Base-by-base conservation (phyloP, 1,140 invertebrate species). In the Tribolium madens region DNA sequence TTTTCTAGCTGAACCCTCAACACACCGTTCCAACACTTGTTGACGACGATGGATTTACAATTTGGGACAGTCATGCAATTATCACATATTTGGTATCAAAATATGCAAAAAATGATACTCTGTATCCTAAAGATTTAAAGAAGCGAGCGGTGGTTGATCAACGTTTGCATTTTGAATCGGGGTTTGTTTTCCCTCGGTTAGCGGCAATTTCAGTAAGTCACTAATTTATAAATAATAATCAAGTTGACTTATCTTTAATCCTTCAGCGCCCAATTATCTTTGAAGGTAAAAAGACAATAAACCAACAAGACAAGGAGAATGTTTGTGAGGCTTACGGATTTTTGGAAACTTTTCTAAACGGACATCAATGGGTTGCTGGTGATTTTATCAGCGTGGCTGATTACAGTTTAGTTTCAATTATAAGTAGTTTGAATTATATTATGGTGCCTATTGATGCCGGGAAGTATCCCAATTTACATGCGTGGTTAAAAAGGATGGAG, bases 21-120 rank as follows among this genome's bases (percentile, higher is more conserved):
- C 91, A 92, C 76, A 91, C 90, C 1, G 87, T 93, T 76, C 92
- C 92, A 4, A 92, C 91, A 1, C 84, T 93, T 77, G 89, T 91
- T 80, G 92, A 92, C 78, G 87, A 88, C 76, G 91, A 88, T 36
- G 91, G 89, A 52, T 87, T 71, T 26, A 21, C 21, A 18, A 18
- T 71, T 9, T 71, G 36, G 68, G 68, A 71, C 12, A 71, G 68
- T 82, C 88, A 90, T 74, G 89, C 90, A 31, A 90, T 91, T 33
- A 86, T 86, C 26, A 79, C 84, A 3, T 92, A 92, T 82, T 80
- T 92, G 57, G 86, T 87, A 2, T 86, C 86, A 33, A 88, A 89
- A 82, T 92, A 91, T 80, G 88, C 83, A 10, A 86, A 87, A 50
- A 71, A 18, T 18, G 84, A 88, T 13, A 87, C 89, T 77, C 82